Base-by-base conservation (phyloP, 1,140 invertebrate species). In the Pomacea maculata region DNA sequence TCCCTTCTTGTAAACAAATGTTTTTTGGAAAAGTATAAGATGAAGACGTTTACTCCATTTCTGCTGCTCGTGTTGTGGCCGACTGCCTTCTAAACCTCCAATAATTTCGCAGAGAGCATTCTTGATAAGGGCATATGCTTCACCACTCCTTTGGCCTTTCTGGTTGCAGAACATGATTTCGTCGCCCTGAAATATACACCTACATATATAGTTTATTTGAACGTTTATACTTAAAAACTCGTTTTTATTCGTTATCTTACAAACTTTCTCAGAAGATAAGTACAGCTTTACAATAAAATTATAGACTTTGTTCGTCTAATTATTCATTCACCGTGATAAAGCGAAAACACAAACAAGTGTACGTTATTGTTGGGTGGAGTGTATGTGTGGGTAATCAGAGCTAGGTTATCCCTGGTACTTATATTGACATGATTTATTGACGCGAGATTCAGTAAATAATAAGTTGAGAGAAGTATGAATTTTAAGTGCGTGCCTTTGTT, bases 31-130 rank as follows among this genome's bases (percentile, higher is more conserved):
- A 19, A 77, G 52, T 11, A 77, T 34, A 4, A 65, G 61, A n/a
- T 67, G 75, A 14, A 77, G 64, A 67, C 64, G 75, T 67, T 63
- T 65, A 21, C 75, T 77, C 75, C 75, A 77, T 21, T 57, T 15
- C 73, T 68, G 63, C 19, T 68, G 10, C n/a, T 15, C 29, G 9
- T 45, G 19, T 29, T 19, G 61, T 19, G 25, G 5, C 34, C 29
- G 63, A 14, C 11, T 14, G 10, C 15, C 34, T 17, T 54, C 64
- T 14, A 65, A 45, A 21, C 75, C 63, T 7, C 52, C 1, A 19
- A 68, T 68, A 6, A 77, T 77, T 52, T 77, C 75, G n/a, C 5
- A 19, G 10, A 77, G 9, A 4, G 64, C 29, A n/a, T 52, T 25
- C 45, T 77, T 77, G 75, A 77, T 52, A 19, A 77, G 75, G 19